Evolutionary conservation across 2,113 vertebrate genomes (phyloP).

Genomic region (Formicarius rufipectus): DNA sequence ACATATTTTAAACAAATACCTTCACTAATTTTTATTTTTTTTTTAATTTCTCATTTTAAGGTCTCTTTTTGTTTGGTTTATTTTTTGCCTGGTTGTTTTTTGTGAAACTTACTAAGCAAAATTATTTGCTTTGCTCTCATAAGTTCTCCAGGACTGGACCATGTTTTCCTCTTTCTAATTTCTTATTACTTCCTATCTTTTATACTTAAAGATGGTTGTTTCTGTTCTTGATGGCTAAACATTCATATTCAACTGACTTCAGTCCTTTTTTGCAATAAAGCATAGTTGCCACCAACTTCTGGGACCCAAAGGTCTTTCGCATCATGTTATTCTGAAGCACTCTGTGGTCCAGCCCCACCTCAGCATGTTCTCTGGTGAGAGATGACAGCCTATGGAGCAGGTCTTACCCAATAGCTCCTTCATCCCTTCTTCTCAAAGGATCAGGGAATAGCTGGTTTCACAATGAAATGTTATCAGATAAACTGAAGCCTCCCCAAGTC

Average conservation of each 20-base stretch:
- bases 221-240: background rate
- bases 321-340: background rate
- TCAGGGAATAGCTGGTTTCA: background rate
- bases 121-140: background rate
- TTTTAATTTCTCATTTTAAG: background rate
- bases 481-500: background rate
- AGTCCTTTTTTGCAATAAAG: background rate
- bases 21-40: rapidly evolving
- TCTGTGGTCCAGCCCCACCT: background rate
- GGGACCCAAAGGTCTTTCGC: background rate
- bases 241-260: background rate
- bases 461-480: background rate
- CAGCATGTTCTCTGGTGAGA: background rate
- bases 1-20: background rate
- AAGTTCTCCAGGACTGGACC: background rate
- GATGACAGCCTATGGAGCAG: background rate
- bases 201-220: background rate
- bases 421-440: background rate
- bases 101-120: background rate
- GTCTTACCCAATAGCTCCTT: background rate
- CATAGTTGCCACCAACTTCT: background rate
- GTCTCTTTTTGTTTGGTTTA: background rate
- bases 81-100: background rate
- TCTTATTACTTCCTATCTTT: background rate
- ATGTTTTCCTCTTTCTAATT: background rate